phyloP scores from a whole-genome alignment of 1,140 invertebrate genomes.

The Contarinia nasturtii region DNA sequence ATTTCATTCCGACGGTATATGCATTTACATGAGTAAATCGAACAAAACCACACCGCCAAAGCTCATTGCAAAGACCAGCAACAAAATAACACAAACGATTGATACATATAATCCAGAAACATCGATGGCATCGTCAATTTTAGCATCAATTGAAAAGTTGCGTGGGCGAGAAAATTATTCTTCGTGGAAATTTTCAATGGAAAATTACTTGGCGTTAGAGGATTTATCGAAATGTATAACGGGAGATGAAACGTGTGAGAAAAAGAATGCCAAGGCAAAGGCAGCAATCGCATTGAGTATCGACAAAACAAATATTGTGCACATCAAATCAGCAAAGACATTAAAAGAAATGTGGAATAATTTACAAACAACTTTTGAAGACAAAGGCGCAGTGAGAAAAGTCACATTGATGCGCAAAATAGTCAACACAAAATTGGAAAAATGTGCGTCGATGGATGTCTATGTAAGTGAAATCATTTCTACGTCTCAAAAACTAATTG shows the following conservation, averaged over 20 bases:
- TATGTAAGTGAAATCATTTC: conserved; percentile 17
- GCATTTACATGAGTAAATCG: too few relatives aligned
- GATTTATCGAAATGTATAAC: conserved; percentile 12
- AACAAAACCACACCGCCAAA: too few relatives aligned
- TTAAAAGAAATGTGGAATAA: conserved; percentile 13
- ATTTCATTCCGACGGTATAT: too few relatives aligned
- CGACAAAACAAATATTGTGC: conserved; percentile 6
- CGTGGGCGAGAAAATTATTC: conserved; percentile 14
- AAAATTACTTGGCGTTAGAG: conserved; percentile 15
- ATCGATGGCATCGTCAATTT: too few relatives aligned
- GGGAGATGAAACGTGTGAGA: conserved; percentile 3
- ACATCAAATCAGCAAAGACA: conserved; percentile 10
- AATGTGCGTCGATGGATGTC: conserved; percentile 8
- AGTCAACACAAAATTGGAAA: conserved; percentile 6
- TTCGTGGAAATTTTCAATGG: conserved; percentile 15
- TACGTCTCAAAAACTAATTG: conserved; percentile 13
- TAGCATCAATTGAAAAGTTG: conserved; percentile 10
- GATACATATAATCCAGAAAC: too few relatives aligned
- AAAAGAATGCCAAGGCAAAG: conserved; percentile 8
- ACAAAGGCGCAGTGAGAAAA: conserved; percentile 8
- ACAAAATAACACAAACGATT: too few relatives aligned
- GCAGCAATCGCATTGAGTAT: conserved; percentile 10
- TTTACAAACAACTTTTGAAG: conserved; percentile 11
- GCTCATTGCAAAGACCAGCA: too few relatives aligned
- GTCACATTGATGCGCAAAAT: conserved; percentile 8